Evolutionary conservation across 2,888 invertebrate species (phyloP), one percentile per base, ranked within the genome.

Genomic region (Ichneumoninae sp.): DNA sequence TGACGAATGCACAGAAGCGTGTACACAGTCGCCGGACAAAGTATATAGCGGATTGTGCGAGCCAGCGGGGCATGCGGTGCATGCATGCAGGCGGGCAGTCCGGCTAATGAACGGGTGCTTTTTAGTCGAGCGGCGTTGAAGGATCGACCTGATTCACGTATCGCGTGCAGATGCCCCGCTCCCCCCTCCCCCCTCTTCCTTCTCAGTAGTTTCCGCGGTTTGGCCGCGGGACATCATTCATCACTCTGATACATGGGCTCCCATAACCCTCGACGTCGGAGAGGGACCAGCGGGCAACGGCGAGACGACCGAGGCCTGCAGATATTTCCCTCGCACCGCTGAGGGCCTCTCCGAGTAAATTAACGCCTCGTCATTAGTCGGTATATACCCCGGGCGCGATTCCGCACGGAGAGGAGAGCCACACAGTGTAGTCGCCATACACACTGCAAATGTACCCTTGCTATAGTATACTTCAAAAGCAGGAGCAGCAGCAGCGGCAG

Each of bases 241-340:
- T 91, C 91, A 91, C 89, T 86, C 87, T 90, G 90, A 91, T 90
- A 89, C 90, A 91, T 90, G 88, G 88, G 88, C 90, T 87, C 88
- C 90, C 89, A 89, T 89, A 88, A 90, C 81, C 86, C 87, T 87
- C 87, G 88, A 91, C 89, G 85, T 77, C 74, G 65, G 73, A 76
- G 69, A 47, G 84, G 70, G 54, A 63, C 68, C 73, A 74, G 83
- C 52, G 76, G 77, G 44, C 57, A 63, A 73, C 74, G 69, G 78
- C 79, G 77, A 86, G 73, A 74, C 75, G 66, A 81, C 50, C 77
- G 66, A 68, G 78, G 52, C 80, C 66, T 44, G 74, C 57, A 30
- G 71, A 82, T 82, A 81, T 76, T 82, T 71, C 65, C 68, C 54
- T 73, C 66, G 71, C 50, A 47, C 89, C 83, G 86, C 86, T 76